Base-by-base conservation (phyloP, 2,888 invertebrate genomes). In the Eudasyphora cyanicolor region DNA sequence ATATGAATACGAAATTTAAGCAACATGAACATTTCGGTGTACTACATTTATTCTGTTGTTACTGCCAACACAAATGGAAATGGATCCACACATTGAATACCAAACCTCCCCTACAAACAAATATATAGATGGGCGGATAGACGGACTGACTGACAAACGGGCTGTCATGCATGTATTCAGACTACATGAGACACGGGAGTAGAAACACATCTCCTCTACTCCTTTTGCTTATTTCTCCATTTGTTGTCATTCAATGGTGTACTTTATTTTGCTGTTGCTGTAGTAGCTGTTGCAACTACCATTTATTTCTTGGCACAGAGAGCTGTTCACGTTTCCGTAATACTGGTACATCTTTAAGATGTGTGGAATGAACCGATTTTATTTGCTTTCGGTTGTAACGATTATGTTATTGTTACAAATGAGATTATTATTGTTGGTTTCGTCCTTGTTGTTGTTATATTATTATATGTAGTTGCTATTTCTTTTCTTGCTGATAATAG, bases 1-100 rank as follows among this genome's bases (percentile, higher is more conserved):
- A 57, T 57, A 27, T 57, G 57, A 57, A 57, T 57, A 57, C 27
- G n/a, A 57, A 57, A 57, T 57, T 27, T 57, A 24, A 57, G 57
- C 57, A 57, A 57, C 57, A 57, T 57, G 57, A 21, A 27, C 8
- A 27, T 57, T 12, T 57, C 57, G 5, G 27, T 57, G 57, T 57
- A 24, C 57, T 27, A 57, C 57, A 57, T 57, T 57, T 57, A 54
- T 54, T 27, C 27, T 57, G 57, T 27, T 27, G 27, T 57, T 57
- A 27, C 57, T 57, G 57, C 57, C 57, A 57, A 27, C 24, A 27
- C 24, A 57, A 57, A 57, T 57, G 12, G 57, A 57, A 57, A 57
- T 57, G 27, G 57, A 27, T 24, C 57, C 54, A 54, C 19, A 54
- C 27, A 54, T 8, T 54, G 45, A 38, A 12, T n/a, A n/a, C 35